Evolutionary conservation across 2,113 vertebrate genomes (phyloP).

Genomic region (Dipodomys stephensi): DNA sequence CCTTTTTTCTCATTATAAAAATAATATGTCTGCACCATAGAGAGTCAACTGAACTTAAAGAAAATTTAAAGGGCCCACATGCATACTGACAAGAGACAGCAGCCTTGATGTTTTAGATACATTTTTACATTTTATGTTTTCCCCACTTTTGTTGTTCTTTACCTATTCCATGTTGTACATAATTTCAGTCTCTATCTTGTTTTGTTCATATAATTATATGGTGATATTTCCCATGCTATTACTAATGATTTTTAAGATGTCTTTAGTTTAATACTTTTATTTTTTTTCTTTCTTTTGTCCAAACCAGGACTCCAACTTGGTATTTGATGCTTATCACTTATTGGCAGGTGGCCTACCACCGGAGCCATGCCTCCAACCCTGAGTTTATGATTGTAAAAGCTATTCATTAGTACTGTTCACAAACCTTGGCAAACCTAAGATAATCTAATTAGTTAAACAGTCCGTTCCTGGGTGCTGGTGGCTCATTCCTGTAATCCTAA

Average conservation of each 20-base stretch:
- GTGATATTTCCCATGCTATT: not conserved
- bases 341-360: no score
- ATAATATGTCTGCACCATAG: not conserved
- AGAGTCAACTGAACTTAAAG: not conserved
- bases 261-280: not conserved
- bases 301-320: no score
- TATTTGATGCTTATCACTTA: no score
- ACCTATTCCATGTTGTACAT: not conserved
- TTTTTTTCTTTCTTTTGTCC: no score
- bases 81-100: conserved; percentile 11
- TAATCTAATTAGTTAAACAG: not conserved
- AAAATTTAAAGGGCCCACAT: conserved; percentile 26
- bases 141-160: conserved; percentile 8
- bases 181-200: not conserved
- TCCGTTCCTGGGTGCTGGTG: no score
- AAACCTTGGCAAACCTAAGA: not conserved
- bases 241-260: not conserved
- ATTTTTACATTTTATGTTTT: conserved; percentile 15
- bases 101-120: conserved; percentile 32
- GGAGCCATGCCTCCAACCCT: no score
- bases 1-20: conserved; percentile 32
- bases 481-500: no score
- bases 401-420: not conserved
- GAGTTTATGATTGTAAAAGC: not conserved
- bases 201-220: not conserved